A percentile compares a stretch with the other conserved stretches of the same genome.
phyloP scores from a whole-genome alignment of 2,113 vertebrate genomes.

The Halcyon senegalensis region DNA sequence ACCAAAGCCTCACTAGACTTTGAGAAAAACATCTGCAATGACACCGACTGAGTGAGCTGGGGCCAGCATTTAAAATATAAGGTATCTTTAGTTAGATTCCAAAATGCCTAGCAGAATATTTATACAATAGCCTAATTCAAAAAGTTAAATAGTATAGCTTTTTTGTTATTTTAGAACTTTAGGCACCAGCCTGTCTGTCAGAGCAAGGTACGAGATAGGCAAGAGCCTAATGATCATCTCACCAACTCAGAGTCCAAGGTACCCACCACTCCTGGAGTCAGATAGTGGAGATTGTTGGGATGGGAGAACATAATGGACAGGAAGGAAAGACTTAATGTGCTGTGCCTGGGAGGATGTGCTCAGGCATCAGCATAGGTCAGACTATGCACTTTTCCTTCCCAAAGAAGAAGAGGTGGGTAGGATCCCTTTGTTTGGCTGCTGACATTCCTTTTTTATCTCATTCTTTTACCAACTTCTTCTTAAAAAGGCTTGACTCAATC shows the following conservation, averaged over 20 bases:
- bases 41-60: not conserved
- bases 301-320: not conserved
- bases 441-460: rapidly evolving
- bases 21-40: not conserved
- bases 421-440: not conserved
- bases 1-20: not conserved
- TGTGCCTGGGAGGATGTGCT: not conserved
- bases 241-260: not conserved
- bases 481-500: not conserved
- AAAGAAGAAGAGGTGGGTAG: not conserved
- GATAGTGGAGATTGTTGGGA: not conserved
- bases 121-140: not conserved
- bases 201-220: not conserved
- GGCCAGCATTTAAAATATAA: not conserved
- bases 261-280: not conserved
- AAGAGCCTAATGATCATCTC: not conserved
- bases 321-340: not conserved
- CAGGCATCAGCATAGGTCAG: not conserved
- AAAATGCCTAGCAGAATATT: not conserved
- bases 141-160: not conserved
- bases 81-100: not conserved
- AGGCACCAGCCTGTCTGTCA: not conserved
- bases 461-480: not conserved
- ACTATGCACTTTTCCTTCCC: not conserved
- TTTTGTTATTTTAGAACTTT: not conserved